A percentile compares a stretch with the other conserved stretches of the same genome.
Conservation (phyloP, 2,888 invertebrate species). For the Crossocerus cetratus region DNA sequence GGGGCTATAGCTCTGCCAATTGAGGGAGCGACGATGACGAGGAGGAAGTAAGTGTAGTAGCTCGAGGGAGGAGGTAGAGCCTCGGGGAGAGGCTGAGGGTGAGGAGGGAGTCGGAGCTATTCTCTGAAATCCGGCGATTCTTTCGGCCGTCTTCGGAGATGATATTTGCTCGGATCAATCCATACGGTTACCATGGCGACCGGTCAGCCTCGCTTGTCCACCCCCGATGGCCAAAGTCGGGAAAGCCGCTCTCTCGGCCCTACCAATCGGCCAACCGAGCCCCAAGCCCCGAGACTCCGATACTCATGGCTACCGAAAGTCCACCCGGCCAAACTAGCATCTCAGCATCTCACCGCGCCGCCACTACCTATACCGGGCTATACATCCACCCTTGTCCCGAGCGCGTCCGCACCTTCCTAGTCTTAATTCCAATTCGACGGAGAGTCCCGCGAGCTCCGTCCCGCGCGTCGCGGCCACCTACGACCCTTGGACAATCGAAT, state of each 20-base stretch:
- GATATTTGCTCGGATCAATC: slow-evolving; percentile 77
- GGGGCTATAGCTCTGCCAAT: slow-evolving; percentile 15
- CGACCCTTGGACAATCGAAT: slow-evolving; percentile 25
- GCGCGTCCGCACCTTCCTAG: slow-evolving; percentile 16
- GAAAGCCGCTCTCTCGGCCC: slow-evolving; percentile 62
- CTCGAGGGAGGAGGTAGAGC: slow-evolving; percentile 2
- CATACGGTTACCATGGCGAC: slow-evolving; percentile 76
- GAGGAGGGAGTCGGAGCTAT: slow-evolving; percentile 57
- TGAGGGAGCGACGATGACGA: slow-evolving; percentile 21
- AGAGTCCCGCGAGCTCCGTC: no score
- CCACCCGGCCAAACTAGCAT: slow-evolving; percentile 40
- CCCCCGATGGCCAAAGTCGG: slow-evolving; percentile 67
- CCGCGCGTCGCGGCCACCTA: slow-evolving; percentile 5
- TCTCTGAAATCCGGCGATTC: slow-evolving; percentile 74
- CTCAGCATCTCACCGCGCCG: slow-evolving; percentile 36
- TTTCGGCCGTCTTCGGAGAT: slow-evolving; percentile 76
- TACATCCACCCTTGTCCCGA: slow-evolving; percentile 18
- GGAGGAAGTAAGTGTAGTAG: background rate
- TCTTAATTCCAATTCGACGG: slow-evolving; percentile 28
- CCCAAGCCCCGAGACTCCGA: slow-evolving; percentile 47
- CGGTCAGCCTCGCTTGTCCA: slow-evolving; percentile 73
- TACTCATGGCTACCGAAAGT: slow-evolving; percentile 48
- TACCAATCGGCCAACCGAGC: slow-evolving; percentile 63
- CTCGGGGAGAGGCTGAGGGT: slow-evolving; percentile 2
- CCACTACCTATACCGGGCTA: slow-evolving; percentile 10